Percentiles rank a stretch among this genome's conserved stretches.
phyloP scores from a whole-genome alignment of 1,140 invertebrate species.

The Oreohelix idahoensis region DNA sequence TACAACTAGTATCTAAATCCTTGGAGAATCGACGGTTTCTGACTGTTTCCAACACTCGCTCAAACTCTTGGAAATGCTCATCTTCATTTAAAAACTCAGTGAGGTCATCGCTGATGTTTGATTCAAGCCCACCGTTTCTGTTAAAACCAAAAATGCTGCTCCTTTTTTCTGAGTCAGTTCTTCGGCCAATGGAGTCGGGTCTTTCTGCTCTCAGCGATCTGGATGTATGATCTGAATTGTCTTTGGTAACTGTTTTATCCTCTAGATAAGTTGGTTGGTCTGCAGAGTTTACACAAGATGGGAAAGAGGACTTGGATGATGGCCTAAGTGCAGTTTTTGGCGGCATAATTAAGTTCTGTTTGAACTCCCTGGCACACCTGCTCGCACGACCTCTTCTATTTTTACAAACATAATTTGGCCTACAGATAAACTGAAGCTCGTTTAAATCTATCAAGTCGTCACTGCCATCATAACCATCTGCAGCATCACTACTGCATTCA shows the following conservation, averaged over 20 bases:
- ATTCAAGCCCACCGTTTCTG: slow-evolving; percentile 11
- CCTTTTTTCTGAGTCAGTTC: neutral
- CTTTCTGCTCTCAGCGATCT: neutral
- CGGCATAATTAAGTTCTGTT: no score
- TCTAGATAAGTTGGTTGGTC: neutral
- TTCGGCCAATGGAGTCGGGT: neutral
- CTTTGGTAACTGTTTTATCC: neutral
- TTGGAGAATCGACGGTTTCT: slow-evolving; percentile 57
- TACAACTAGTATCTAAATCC: slow-evolving; percentile 45
- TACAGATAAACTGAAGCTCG: slow-evolving; percentile 32
- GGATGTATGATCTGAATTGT: neutral
- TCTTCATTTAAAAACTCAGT: slow-evolving; percentile 68
- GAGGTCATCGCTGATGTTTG: slow-evolving; percentile 41
- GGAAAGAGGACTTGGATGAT: neutral
- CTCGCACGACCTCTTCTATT: slow-evolving; percentile 1
- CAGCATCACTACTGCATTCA: slow-evolving; percentile 21
- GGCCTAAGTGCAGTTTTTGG: neutral
- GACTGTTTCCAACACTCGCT: slow-evolving; percentile 65
- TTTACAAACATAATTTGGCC: slow-evolving; percentile 12
- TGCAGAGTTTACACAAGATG: neutral
- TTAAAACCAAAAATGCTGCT: neutral
- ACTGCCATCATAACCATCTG: neutral
- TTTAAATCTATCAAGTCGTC: slow-evolving; percentile 4
- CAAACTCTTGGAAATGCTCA: slow-evolving; percentile 68
- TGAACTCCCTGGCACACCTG: neutral